phyloP scores from a whole-genome alignment of 2,888 invertebrate species.

The Drosophila infuscata region DNA sequence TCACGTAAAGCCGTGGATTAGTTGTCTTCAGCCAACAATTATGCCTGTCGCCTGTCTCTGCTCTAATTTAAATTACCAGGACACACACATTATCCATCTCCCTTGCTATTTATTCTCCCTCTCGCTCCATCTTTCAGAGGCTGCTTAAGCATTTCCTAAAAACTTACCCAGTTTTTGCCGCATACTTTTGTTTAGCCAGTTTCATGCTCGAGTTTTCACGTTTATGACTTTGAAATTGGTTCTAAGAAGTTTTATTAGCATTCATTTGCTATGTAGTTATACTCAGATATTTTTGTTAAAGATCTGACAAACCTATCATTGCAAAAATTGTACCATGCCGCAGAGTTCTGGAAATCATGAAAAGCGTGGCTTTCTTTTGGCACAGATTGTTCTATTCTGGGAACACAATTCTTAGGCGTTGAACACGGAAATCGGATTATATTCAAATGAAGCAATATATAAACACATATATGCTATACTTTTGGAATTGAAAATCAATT shows the following conservation, averaged over 20 bases:
- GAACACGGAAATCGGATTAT: background rate
- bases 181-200: constrained; percentile 48
- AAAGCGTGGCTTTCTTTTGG: constrained; percentile 33
- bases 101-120: background rate
- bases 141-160: constrained; percentile 68
- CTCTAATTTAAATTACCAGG: constrained; percentile 74
- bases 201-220: constrained; percentile 47
- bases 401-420: background rate
- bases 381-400: constrained; percentile 12
- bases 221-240: constrained; percentile 59
- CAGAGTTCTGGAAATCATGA: constrained; percentile 31
- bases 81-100: constrained; percentile 1
- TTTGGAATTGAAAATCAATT: background rate
- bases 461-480: background rate
- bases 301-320: constrained; percentile 1
- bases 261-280: constrained; percentile 10
- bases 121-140: constrained; percentile 4
- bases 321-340: background rate
- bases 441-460: no score
- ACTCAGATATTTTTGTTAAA: constrained; percentile 8
- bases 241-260: constrained; percentile 58
- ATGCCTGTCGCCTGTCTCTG: constrained; percentile 58
- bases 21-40: constrained; percentile 55
- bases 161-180: constrained; percentile 71
- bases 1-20: constrained; percentile 70